A percentile compares a stretch with the other conserved stretches of the same genome.
These are phyloP conservation scores for Habropoda laboriosa DNA, from an alignment of 1,140 invertebrate species.

Conservation along the genomic window DNA sequence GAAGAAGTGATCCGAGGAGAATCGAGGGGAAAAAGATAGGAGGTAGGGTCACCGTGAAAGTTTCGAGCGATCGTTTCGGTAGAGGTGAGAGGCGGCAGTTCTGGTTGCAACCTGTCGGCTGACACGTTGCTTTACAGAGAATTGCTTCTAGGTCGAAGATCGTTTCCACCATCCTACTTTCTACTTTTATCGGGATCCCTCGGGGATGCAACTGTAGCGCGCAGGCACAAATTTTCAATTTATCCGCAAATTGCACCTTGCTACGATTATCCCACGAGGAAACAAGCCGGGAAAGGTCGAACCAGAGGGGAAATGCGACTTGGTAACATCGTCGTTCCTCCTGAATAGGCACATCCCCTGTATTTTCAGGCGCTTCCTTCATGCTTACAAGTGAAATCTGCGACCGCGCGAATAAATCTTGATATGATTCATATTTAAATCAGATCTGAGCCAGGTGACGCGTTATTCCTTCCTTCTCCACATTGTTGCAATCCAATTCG, in stretches of 20 bases:
- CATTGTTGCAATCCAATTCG: not conserved
- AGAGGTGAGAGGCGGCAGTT: no score
- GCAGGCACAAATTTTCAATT: constrained; percentile 26
- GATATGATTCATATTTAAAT: no score
- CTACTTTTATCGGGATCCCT: not conserved
- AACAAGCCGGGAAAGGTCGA: not conserved
- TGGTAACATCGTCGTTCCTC: no score
- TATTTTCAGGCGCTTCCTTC: no score
- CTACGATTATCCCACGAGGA: not conserved
- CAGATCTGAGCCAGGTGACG: no score
- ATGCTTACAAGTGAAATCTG: no score
- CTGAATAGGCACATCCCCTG: no score
- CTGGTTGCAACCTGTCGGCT: not conserved
- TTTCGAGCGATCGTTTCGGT: not conserved
- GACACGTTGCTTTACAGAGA: not conserved
- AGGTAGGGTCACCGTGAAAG: not conserved
- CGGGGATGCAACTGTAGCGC: not conserved
- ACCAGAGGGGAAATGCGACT: not conserved
- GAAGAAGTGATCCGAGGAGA: not conserved
- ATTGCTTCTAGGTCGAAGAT: constrained; percentile 1
- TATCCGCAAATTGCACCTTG: constrained; percentile 20
- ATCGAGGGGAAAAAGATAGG: not conserved
- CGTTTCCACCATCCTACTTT: not conserved
- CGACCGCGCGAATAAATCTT: no score
- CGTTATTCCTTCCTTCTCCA: not conserved